Conservation (phyloP, 2,888 invertebrate genomes). For the Cheilosia vulpina region DNA sequence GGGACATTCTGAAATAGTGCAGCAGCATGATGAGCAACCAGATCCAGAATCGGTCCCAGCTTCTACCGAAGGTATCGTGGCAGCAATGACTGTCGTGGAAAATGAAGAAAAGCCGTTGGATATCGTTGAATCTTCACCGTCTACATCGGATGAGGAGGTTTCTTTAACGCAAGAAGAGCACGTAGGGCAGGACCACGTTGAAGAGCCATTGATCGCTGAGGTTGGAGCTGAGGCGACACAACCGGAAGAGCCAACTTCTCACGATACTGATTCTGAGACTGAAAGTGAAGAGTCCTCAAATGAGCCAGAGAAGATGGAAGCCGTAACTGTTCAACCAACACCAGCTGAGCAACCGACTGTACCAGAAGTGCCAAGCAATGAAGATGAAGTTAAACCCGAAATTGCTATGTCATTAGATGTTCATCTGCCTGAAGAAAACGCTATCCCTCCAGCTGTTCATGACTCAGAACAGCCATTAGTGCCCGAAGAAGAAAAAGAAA, state of each 20-base stretch:
- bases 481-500: slow-evolving; percentile 3
- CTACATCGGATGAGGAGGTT: neutral
- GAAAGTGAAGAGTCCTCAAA: slow-evolving; percentile 1
- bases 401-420: neutral
- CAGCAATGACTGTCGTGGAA: neutral
- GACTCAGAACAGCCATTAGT: neutral
- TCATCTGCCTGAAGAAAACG: slow-evolving; percentile 9
- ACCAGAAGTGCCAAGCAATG: neutral
- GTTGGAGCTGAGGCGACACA: neutral
- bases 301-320: slow-evolving; percentile 4
- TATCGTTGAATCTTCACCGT: neutral
- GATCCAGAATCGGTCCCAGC: neutral
- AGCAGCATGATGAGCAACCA: neutral
- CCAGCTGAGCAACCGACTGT: neutral
- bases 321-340: neutral
- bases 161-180: neutral
- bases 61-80: neutral
- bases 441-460: neutral
- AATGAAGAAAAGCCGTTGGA: neutral
- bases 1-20: neutral
- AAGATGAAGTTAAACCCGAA: neutral
- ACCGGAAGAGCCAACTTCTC: neutral
- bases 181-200: neutral
- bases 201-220: neutral
- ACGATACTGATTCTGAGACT: neutral